These are phyloP conservation scores for Ectobius pallidus DNA, from an alignment of 2,888 invertebrate genomes.

Conservation along the genomic window DNA sequence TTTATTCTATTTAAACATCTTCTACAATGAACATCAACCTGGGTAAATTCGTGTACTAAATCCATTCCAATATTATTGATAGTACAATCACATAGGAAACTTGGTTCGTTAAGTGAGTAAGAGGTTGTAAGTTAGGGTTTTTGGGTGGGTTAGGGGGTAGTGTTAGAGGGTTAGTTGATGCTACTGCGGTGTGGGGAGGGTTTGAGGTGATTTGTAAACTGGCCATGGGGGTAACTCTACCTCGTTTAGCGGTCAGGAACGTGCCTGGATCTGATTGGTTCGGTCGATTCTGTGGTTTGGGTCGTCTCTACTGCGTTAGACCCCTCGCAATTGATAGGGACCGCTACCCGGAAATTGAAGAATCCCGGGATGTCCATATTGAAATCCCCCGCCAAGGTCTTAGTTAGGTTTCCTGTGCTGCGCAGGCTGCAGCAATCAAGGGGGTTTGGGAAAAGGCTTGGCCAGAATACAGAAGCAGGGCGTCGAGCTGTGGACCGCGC, in stretches of 20 bases:
- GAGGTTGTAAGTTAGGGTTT: too few relatives aligned
- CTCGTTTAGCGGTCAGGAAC: slow-evolving; percentile 40
- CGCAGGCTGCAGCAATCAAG: neutral
- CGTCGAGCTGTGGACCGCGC: slow-evolving; percentile 16
- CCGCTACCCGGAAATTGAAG: slow-evolving; percentile 36
- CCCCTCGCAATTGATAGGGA: slow-evolving; percentile 24
- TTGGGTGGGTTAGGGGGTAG: neutral
- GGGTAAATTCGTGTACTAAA: neutral
- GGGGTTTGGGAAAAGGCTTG: neutral
- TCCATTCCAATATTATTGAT: neutral
- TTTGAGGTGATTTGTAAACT: slow-evolving; percentile 37
- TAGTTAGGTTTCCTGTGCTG: neutral
- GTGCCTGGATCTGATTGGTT: slow-evolving; percentile 37
- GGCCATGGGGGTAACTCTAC: slow-evolving; percentile 36
- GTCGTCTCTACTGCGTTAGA: neutral
- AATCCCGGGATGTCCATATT: slow-evolving; percentile 38
- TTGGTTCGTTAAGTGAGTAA: slow-evolving; percentile 36
- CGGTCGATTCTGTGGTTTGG: neutral
- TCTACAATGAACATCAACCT: too few relatives aligned
- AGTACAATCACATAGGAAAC: slow-evolving; percentile 22
- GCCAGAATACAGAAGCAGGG: slow-evolving; percentile 19
- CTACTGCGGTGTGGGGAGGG: neutral
- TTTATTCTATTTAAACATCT: too few relatives aligned
- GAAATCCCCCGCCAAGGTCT: slow-evolving; percentile 29
- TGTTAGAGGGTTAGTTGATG: neutral